Conservation (phyloP, 1,140 invertebrate species). For the Eupristina koningsbergeri region DNA sequence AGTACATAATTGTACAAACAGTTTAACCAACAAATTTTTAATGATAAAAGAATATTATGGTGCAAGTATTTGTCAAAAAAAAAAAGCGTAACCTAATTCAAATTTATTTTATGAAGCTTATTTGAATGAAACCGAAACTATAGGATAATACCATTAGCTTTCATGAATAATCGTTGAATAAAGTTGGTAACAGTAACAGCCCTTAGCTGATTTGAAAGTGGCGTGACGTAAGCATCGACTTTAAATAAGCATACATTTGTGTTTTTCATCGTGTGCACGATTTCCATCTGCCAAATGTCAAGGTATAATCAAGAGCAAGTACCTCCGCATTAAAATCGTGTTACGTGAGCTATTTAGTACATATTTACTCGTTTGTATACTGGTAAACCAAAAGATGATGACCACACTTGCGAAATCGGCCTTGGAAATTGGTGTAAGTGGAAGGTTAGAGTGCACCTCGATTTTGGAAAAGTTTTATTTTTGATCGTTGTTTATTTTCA, state of each 20-base stretch:
- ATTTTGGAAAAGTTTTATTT: neutral
- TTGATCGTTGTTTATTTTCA: neutral
- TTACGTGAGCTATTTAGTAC: neutral
- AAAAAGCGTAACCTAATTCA: no score
- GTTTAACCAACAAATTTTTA: no score
- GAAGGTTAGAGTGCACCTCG: neutral
- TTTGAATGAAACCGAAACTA: no score
- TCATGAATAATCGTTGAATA: no score
- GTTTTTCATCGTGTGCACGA: neutral
- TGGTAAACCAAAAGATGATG: constrained; percentile 18
- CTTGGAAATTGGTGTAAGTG: no score
- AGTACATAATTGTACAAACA: no score
- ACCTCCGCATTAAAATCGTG: neutral
- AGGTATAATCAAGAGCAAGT: constrained; percentile 25
- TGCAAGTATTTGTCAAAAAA: no score
- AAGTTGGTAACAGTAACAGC: no score
- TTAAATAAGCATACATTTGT: neutral
- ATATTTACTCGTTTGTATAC: neutral
- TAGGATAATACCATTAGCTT: no score
- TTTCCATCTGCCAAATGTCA: constrained; percentile 43
- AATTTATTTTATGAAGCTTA: no score
- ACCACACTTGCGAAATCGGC: neutral
- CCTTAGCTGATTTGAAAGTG: no score
- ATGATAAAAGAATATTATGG: no score
- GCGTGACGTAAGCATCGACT: constrained; percentile 1